Percentiles rank a stretch among this genome's conserved stretches.
Evolutionary conservation across 2,113 vertebrate genomes (phyloP).

Genomic region (Cyprinodon brontotheroides): DNA sequence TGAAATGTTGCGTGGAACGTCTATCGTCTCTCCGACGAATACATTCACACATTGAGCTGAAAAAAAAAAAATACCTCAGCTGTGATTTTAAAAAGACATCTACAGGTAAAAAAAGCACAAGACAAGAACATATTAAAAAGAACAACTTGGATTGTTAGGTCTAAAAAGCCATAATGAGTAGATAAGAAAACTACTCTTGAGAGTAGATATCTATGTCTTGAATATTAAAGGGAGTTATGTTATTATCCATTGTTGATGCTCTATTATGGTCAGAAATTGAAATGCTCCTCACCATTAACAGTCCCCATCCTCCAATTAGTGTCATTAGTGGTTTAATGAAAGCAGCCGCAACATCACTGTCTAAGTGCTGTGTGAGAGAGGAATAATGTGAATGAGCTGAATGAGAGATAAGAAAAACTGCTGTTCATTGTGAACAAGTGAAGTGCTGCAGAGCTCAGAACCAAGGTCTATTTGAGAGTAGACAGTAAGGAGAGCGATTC

Average conservation of each 20-base stretch:
- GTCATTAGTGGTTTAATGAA: constrained; percentile 34
- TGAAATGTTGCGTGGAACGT: constrained; percentile 41
- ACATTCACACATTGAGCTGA: background rate
- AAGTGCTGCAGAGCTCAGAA: constrained; percentile 19
- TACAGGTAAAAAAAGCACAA: constrained; percentile 21
- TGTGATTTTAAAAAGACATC: constrained; percentile 6
- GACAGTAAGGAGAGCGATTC: constrained; percentile 7
- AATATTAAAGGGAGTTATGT: constrained; percentile 37
- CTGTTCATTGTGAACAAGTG: constrained; percentile 22
- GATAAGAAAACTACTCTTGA: constrained; percentile 3
- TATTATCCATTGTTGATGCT: constrained; percentile 33
- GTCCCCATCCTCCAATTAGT: constrained; percentile 34
- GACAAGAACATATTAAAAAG: background rate
- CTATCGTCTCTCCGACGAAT: constrained; percentile 21
- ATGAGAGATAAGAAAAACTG: constrained; percentile 6
- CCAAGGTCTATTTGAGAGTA: constrained; percentile 9
- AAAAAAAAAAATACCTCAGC: constrained; percentile 5
- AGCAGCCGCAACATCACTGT: constrained; percentile 23
- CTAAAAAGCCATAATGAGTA: background rate
- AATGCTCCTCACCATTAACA: background rate
- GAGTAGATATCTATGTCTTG: constrained; percentile 10
- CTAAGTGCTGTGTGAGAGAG: constrained; percentile 35
- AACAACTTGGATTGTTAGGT: constrained; percentile 25
- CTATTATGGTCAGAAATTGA: constrained; percentile 32
- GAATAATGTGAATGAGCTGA: constrained; percentile 34